A percentile compares a stretch with the other conserved stretches of the same genome.
phyloP scores from a whole-genome alignment of 2,113 vertebrate species.

The Phycodurus eques region DNA sequence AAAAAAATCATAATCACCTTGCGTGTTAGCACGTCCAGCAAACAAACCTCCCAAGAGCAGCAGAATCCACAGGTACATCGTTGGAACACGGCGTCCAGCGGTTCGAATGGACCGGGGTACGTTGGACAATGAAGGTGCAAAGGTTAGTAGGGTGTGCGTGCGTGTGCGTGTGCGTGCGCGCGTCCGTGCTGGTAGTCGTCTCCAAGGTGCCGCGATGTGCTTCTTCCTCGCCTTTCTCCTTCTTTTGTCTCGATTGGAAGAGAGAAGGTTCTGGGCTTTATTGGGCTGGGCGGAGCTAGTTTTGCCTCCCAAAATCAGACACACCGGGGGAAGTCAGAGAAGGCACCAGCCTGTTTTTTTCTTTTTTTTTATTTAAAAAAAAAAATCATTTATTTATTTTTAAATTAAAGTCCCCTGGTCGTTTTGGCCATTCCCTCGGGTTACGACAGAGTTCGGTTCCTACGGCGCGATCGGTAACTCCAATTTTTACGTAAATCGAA shows the following conservation, averaged over 20 bases:
- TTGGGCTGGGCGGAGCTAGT: constrained; percentile 54
- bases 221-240: constrained; percentile 22
- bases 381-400: no score
- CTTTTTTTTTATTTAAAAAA: no score
- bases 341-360: neutral
- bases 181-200: constrained; percentile 21
- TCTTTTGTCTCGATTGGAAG: constrained; percentile 65
- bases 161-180: constrained; percentile 26
- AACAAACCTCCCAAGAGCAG: constrained; percentile 69
- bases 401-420: neutral
- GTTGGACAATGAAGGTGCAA: constrained; percentile 21
- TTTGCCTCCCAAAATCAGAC: constrained; percentile 26
- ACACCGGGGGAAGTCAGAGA: constrained; percentile 5
- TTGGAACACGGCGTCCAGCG: constrained; percentile 61
- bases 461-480: neutral
- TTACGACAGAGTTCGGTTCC: neutral
- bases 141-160: constrained; percentile 35
- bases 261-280: constrained; percentile 51
- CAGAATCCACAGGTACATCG: constrained; percentile 76
- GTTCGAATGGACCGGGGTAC: constrained; percentile 26
- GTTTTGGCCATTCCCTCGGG: neutral
- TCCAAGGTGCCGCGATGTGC: constrained; percentile 51
- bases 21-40: constrained; percentile 49
- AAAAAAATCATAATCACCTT: constrained; percentile 57
- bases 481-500: no score